Evolutionary conservation across 2,113 vertebrate species (phyloP), one percentile per base, ranked within the genome.

Genomic region (Hemicordylus capensis): DNA sequence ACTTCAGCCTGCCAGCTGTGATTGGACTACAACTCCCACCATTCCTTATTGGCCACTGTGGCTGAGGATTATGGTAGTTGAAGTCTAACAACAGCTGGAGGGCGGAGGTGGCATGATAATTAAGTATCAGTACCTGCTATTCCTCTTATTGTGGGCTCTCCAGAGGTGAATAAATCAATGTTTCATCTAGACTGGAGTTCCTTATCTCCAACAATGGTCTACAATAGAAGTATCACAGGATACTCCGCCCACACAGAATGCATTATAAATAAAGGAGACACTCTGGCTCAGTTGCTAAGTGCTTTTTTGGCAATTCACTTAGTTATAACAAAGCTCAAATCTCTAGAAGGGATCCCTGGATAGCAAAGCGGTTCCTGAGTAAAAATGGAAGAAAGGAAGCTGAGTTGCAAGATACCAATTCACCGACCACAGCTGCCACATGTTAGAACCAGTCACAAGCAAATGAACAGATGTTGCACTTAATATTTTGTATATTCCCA

Each of bases 321-420:
- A 81, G 73, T 83, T 88, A 86, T 70, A 82, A 89, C n/a, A 88
- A 85, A 89, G 24, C 2, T 82, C 17, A 31, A 84, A 85, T 87
- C 87, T 83, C 87, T 69, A 85, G 24, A 86, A 74, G 44, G 37
- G 24, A 39, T 1, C 70, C 42, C 86, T 80, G 82, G 24, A 81
- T 79, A 44, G 42, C 74, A 87, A 84, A 81, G 67, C 58, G 89
- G 28, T 67, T 90, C n/a, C 81, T 86, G 44, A 89, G 79, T 79
- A 51, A 85, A 88, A 64, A 19, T n/a, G 56, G 6, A 77, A 3
- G 0, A 73, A 82, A 74, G 44, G 66, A 64, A 89, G 58, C 15
- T 76, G 54, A 88, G 67, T 39, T 85, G 39, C 81, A 84, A 54
- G 80, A 90, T 88, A 12, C 17, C 24, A 85, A 84, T 54, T 56